phyloP scores from a whole-genome alignment of 2,888 invertebrate genomes.

The Hemicrepidius hirtus region DNA sequence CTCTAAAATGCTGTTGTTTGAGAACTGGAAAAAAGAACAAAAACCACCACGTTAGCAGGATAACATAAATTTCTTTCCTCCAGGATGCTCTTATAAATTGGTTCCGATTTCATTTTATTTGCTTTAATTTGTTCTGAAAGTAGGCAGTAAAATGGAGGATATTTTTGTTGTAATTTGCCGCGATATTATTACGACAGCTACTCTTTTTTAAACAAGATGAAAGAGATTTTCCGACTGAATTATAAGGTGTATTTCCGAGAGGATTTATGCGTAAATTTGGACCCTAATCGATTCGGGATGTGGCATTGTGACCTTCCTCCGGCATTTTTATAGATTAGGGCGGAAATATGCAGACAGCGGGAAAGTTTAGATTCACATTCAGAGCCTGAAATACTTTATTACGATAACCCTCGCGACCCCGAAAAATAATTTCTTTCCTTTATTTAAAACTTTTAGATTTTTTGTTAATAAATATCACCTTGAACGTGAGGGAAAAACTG shows the following conservation, averaged over 20 bases:
- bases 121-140: slow-evolving; percentile 45
- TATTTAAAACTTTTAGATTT: slow-evolving; percentile 20
- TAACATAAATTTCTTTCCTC: slow-evolving; percentile 51
- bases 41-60: slow-evolving; percentile 42
- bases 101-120: slow-evolving; percentile 52
- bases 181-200: slow-evolving; percentile 19
- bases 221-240: slow-evolving; percentile 30
- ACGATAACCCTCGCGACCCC: slow-evolving; percentile 28
- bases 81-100: slow-evolving; percentile 50
- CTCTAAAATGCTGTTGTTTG: slow-evolving; percentile 36
- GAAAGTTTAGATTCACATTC: slow-evolving; percentile 42
- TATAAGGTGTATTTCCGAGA: slow-evolving; percentile 31
- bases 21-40: slow-evolving; percentile 44
- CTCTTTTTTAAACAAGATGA: slow-evolving; percentile 32
- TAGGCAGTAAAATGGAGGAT: slow-evolving; percentile 23
- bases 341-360: slow-evolving; percentile 44
- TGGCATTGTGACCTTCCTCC: slow-evolving; percentile 41
- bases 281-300: slow-evolving; percentile 42
- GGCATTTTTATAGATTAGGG: slow-evolving; percentile 42
- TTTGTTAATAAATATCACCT: slow-evolving; percentile 1
- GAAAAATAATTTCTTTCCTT: slow-evolving; percentile 27
- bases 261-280: slow-evolving; percentile 42
- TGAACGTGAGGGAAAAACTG: not conserved
- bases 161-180: slow-evolving; percentile 35
- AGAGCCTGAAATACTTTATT: slow-evolving; percentile 41